A percentile compares a stretch with the other conserved stretches of the same genome.
These are phyloP conservation scores for Pseudorhiza aurosa DNA, from an alignment of 30 jellyfish, hydroid and myxozoan species.

Conservation along the genomic window DNA sequence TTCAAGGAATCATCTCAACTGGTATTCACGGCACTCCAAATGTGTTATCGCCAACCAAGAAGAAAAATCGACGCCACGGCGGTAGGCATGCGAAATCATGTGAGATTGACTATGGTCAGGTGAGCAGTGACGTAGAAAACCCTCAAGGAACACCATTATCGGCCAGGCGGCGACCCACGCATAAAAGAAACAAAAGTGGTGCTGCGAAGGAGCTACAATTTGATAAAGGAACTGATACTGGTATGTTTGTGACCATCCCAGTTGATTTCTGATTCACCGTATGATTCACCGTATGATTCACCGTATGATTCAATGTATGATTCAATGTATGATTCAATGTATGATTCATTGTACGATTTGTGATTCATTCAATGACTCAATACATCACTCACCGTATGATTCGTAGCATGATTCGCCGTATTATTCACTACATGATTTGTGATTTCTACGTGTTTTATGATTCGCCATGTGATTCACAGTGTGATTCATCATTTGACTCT, in stretches of 20 bases:
- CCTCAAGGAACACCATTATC: slow-evolving; percentile 67
- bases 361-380: too few species aligned
- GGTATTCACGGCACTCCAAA: slow-evolving; percentile 81
- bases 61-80: slow-evolving; percentile 81
- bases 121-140: slow-evolving; percentile 75
- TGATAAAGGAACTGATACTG: slow-evolving; percentile 91
- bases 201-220: slow-evolving; percentile 75
- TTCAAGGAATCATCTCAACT: slow-evolving; percentile 62
- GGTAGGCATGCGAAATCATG: slow-evolving; percentile 93
- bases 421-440: too few species aligned
- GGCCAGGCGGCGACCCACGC: slow-evolving; percentile 62
- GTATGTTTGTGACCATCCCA: slow-evolving; percentile 25
- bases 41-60: slow-evolving; percentile 75
- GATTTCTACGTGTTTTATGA: too few species aligned
- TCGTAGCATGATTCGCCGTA: too few species aligned
- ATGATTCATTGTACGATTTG: too few species aligned
- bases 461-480: too few species aligned
- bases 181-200: slow-evolving; percentile 84
- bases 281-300: too few species aligned
- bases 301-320: too few species aligned
- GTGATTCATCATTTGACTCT: too few species aligned
- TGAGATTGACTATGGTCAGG: slow-evolving; percentile 87
- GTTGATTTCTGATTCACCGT: too few species aligned
- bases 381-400: too few species aligned
- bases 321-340: too few species aligned